A percentile compares a stretch with the other conserved stretches of the same genome.
These are phyloP conservation scores for Apodemia hepburni DNA, from an alignment of 2,888 invertebrate genomes.

Conservation along the genomic window DNA sequence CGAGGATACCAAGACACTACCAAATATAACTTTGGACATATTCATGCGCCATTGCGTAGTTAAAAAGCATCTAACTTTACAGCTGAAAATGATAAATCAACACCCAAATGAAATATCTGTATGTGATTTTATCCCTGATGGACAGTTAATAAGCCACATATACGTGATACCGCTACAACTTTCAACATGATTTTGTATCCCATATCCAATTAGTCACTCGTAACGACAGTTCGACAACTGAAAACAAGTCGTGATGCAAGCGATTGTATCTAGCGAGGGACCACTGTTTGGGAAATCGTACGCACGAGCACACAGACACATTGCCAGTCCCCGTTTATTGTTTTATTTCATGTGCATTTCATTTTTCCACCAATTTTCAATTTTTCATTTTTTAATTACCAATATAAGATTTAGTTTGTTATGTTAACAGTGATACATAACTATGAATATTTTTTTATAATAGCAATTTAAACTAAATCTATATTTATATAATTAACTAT, in stretches of 20 bases:
- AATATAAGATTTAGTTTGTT: background rate
- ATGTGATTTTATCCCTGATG: background rate
- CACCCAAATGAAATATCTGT: slow-evolving; percentile 12
- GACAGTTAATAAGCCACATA: slow-evolving; percentile 17
- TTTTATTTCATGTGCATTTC: background rate
- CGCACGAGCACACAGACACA: background rate
- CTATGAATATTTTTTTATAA: no score
- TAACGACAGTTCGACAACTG: slow-evolving; percentile 20
- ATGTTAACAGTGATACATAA: no score
- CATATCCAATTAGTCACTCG: slow-evolving; percentile 23
- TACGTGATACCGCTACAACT: slow-evolving; percentile 19
- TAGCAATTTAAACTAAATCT: no score
- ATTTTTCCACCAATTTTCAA: background rate
- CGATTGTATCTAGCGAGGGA: slow-evolving; percentile 18
- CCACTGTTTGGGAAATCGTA: slow-evolving; percentile 16
- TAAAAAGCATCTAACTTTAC: slow-evolving; percentile 15
- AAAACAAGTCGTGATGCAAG: slow-evolving; percentile 20
- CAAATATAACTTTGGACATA: slow-evolving; percentile 13
- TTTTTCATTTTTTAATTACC: background rate
- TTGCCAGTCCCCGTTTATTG: background rate
- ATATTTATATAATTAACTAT: no score
- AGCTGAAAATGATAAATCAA: slow-evolving; percentile 10
- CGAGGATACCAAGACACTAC: slow-evolving; percentile 16
- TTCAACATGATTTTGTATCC: slow-evolving; percentile 20
- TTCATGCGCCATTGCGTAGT: slow-evolving; percentile 15